phyloP scores from a whole-genome alignment of 2,113 vertebrate genomes.

The Corythornis vintsioides region DNA sequence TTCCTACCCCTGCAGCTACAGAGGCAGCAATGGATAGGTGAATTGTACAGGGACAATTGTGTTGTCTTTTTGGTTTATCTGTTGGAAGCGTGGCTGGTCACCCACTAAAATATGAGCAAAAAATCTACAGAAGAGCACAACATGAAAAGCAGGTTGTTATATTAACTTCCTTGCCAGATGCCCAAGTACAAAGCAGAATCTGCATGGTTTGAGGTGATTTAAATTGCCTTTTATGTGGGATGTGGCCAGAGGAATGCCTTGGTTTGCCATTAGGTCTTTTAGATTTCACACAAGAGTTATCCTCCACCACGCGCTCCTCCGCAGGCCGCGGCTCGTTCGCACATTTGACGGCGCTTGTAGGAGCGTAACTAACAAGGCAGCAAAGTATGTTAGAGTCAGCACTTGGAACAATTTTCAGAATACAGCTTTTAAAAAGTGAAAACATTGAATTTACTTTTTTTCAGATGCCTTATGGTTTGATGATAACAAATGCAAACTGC shows the following conservation, averaged over 20 bases:
- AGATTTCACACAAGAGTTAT: neutral
- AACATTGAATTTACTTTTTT: neutral
- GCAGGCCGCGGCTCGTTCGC: neutral
- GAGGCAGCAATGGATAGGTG: neutral
- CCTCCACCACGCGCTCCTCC: neutral
- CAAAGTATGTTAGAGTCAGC: neutral
- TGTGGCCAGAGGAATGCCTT: constrained; percentile 36
- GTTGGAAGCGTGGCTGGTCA: neutral
- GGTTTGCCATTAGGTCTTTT: constrained; percentile 36
- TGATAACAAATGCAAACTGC: neutral
- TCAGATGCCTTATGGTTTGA: neutral
- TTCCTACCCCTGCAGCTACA: neutral
- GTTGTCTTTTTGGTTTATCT: neutral
- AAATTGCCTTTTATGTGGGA: constrained; percentile 15
- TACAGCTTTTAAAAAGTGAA: neutral
- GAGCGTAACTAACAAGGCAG: neutral
- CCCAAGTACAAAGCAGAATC: neutral
- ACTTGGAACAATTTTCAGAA: neutral
- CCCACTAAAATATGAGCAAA: neutral
- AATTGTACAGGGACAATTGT: neutral
- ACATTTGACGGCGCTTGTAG: neutral
- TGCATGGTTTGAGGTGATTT: neutral
- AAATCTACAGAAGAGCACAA: neutral
- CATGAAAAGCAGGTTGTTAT: neutral
- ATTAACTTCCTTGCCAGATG: neutral